Evolutionary conservation across 2,888 invertebrate species (phyloP).

Genomic region (Caenorhabditis sp.): DNA sequence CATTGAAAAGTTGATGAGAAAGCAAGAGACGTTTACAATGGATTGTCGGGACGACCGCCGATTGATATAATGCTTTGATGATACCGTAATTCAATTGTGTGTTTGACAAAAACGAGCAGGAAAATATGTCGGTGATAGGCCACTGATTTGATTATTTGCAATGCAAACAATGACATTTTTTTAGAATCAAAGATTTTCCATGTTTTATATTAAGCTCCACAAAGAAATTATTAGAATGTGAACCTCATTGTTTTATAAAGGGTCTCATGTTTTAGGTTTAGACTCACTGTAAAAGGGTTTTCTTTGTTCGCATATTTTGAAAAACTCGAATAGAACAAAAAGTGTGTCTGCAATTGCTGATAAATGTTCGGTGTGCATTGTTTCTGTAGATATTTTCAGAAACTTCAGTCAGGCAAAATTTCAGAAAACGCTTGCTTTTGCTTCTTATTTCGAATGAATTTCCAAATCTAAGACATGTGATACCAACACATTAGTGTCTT

Average conservation of each 20-base stretch:
- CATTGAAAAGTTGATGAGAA: conserved; percentile 7
- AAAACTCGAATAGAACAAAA: too few relatives aligned
- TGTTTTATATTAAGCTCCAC: too few relatives aligned
- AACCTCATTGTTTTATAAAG: too few relatives aligned
- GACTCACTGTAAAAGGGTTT: too few relatives aligned
- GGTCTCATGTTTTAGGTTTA: too few relatives aligned
- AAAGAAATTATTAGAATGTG: too few relatives aligned
- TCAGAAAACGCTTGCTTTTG: not conserved
- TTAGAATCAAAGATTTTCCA: too few relatives aligned
- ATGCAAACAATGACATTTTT: conserved; percentile 7
- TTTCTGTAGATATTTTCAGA: too few relatives aligned
- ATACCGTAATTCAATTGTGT: conserved; percentile 49
- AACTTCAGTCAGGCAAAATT: too few relatives aligned
- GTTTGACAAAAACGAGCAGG: conserved; percentile 35
- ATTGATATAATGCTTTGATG: conserved; percentile 43
- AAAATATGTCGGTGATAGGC: conserved; percentile 41
- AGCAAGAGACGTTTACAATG: conserved; percentile 20
- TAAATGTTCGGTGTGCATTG: too few relatives aligned
- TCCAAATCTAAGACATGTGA: conserved; percentile 2
- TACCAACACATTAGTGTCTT: conserved; percentile 24
- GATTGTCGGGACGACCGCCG: conserved; percentile 7
- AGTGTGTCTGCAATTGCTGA: too few relatives aligned
- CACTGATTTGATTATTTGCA: conserved; percentile 27
- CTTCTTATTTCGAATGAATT: not conserved
- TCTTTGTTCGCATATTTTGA: too few relatives aligned